Evolutionary conservation across 2,113 vertebrate genomes (phyloP), one percentile per base, ranked within the genome.

Genomic region (Emydocephalus ijimae): DNA sequence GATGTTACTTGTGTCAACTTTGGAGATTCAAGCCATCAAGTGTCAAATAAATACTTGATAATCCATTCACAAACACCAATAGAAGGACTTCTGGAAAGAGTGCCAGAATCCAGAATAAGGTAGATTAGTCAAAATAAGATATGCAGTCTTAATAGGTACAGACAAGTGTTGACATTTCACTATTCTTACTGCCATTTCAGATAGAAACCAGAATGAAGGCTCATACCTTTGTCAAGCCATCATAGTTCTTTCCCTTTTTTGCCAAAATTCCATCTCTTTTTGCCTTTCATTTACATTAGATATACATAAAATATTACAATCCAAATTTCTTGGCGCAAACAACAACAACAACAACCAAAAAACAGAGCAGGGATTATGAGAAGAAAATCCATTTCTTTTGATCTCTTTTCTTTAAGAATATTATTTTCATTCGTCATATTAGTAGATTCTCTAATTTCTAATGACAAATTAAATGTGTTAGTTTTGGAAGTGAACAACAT

Each of bases 251-350:
- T 43, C 64, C 29, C 34, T 39, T 39, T 39, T 39, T 81, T 74
- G 15, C 15, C 69, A 34, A 74, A 74, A 39, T 7, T 20, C 34
- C 15, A 1, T 39, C 69, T 43, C 7, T 21, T 39, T 39, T 39
- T 81, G 64, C 64, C 64, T 21, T 81, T 74, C 64, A 43, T 81
- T 43, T 81, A 39, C 18, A 43, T 81, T 43, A 69, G 24, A 88
- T 94, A 91, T 93, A 85, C 59, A 86, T 89, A 59, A 93, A 34
- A 64, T 57, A 59, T 93, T 93, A 52, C 90, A 92, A 7, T 87
- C 85, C 59, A 89, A 93, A 91, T 95, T 18, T 15, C 87, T 94
- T 61, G 93, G 92, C 93, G 92, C 24, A 87, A 24, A 87, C 24
- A 6, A 23, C 48, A 50, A 50, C 8, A 50, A 50, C 48, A 10